phyloP scores from a whole-genome alignment of 2,888 invertebrate species.

The Callimorpha dominula region DNA sequence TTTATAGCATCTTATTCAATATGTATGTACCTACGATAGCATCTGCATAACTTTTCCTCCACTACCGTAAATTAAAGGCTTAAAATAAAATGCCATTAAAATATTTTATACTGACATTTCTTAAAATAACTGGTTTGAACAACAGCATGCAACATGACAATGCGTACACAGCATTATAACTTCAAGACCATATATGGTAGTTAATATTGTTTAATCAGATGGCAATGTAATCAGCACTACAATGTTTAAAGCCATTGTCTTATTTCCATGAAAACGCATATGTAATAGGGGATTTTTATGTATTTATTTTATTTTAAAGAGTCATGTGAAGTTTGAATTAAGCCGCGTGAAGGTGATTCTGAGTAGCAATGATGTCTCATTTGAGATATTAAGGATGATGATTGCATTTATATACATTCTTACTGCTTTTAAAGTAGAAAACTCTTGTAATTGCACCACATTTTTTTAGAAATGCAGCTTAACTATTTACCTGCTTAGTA shows the following conservation, averaged over 20 bases:
- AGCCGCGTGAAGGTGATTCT: background rate
- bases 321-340: slow-evolving; percentile 7
- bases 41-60: no score
- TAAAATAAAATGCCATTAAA: background rate
- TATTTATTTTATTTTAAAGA: slow-evolving; percentile 24
- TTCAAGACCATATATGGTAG: slow-evolving; percentile 43
- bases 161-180: slow-evolving; percentile 58
- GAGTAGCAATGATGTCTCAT: background rate
- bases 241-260: slow-evolving; percentile 41
- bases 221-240: slow-evolving; percentile 42
- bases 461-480: no score
- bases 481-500: no score
- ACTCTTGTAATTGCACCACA: no score
- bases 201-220: slow-evolving; percentile 53
- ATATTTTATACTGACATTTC: background rate
- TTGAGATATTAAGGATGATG: background rate
- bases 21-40: no score
- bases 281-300: slow-evolving; percentile 19
- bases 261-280: slow-evolving; percentile 42
- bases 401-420: background rate
- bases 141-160: slow-evolving; percentile 46
- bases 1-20: no score
- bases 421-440: no score
- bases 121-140: slow-evolving; percentile 27
- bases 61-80: no score